These are phyloP conservation scores for Elysia crispata DNA, from an alignment of 2,888 invertebrate species.

Conservation along the genomic window DNA sequence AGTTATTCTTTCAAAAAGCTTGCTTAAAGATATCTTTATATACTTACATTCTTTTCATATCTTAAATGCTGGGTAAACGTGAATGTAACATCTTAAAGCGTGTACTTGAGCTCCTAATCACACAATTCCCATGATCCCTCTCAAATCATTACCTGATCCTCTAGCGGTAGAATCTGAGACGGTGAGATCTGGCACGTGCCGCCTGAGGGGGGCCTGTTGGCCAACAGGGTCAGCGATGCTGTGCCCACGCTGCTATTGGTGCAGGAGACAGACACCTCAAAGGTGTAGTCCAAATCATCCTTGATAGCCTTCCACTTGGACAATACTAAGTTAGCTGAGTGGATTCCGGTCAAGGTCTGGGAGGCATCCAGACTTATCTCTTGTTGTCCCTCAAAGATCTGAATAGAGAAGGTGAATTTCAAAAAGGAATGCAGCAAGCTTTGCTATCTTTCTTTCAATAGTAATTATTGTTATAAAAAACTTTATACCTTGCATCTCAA, in stretches of 20 bases:
- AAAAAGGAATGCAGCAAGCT: no score
- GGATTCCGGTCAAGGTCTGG: slow-evolving; percentile 52
- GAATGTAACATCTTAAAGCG: no score
- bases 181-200: slow-evolving; percentile 55
- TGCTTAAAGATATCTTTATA: no score
- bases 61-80: no score
- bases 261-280: slow-evolving; percentile 51
- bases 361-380: slow-evolving; percentile 19
- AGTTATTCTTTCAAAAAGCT: no score
- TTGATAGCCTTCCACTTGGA: slow-evolving; percentile 50
- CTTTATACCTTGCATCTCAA: no score
- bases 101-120: neutral
- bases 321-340: slow-evolving; percentile 57
- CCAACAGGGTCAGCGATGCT: slow-evolving; percentile 51
- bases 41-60: no score
- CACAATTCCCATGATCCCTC: slow-evolving; percentile 54
- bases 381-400: slow-evolving; percentile 34
- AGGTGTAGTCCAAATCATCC: slow-evolving; percentile 54
- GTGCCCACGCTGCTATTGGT: slow-evolving; percentile 45
- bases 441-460: no score
- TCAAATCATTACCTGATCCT: slow-evolving; percentile 53
- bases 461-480: no score
- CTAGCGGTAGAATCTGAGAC: slow-evolving; percentile 51
- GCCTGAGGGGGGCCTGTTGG: slow-evolving; percentile 55
- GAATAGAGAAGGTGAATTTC: neutral